Evolutionary conservation across 2,113 vertebrate genomes (phyloP), one percentile per base, ranked within the genome.

Genomic region (Oxyruncus cristatus): DNA sequence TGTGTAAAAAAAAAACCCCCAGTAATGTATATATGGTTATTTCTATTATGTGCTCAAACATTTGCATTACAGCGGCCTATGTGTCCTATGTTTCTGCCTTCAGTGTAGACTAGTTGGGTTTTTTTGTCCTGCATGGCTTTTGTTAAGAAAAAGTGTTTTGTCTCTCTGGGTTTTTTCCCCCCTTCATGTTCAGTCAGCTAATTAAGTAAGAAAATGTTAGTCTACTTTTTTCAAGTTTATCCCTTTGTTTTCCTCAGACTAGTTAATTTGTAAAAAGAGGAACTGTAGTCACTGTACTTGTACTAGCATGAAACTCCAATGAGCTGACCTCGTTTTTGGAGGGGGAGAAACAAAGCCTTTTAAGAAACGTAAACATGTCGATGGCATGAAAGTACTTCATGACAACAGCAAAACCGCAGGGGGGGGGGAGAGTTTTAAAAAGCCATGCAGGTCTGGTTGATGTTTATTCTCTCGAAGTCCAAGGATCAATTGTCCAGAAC

Each of bases 361-460:
- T 62, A 78, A 87, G 82, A 90, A 63, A 65, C 8, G 21, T 35
- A 65, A 68, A 55, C 6, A 4, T n/a, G 26, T 49, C 50, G 49
- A 67, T 46, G 14, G 3, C 2, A 0, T 83, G 33, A 49, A 70
- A 68, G 53, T 39, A 37, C 42, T 74, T 74, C 53, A 28, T 11
- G 2, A 17, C 19, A 55, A 50, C 5, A 71, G 47, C n/a, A 86
- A 39, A 71, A 83, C 17, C 26, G n/a, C n/a, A n/a, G n/a, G n/a
- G n/a, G n/a, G n/a, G n/a, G n/a, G n/a, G 27, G 22, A 89, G 24
- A 7, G 21, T 0, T 33, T 39, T 49, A 32, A 59, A 61, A 50
- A 73, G 46, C 44, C 0, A 0, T 20, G 27, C 35, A 9, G 33
- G 83, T 62, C 28, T 28, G 47, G 26, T 14, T 49, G 39, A 13